phyloP scores from a whole-genome alignment of 2,113 vertebrate species.

The Jaculus jaculus region DNA sequence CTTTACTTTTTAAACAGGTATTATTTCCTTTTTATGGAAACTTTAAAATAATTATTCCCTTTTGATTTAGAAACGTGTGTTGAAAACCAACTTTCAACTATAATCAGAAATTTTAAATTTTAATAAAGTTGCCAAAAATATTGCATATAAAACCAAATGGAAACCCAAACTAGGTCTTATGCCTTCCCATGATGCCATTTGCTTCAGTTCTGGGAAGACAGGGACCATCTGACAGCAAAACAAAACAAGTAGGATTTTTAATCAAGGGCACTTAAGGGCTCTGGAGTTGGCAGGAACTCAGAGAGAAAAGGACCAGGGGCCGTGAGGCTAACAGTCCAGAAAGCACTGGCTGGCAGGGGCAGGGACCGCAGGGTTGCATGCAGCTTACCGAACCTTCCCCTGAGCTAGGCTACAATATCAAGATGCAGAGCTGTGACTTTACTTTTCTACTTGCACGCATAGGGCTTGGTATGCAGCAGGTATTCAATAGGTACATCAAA shows the following conservation, averaged over 20 bases:
- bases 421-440: neutral
- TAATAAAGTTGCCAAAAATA: neutral
- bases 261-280: neutral
- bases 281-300: neutral
- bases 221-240: neutral
- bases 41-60: slow-evolving; percentile 3
- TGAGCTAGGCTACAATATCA: neutral
- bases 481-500: neutral
- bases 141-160: neutral
- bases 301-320: neutral
- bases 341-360: neutral
- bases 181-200: neutral
- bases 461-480: neutral
- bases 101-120: neutral
- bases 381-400: neutral
- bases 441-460: neutral
- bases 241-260: neutral
- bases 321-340: neutral
- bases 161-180: slow-evolving; percentile 2
- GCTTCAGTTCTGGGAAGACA: neutral
- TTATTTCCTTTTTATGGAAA: neutral
- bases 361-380: neutral
- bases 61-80: slow-evolving; percentile 26
- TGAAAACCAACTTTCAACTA: slow-evolving; percentile 7
- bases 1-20: neutral